A percentile compares a stretch with the other conserved stretches of the same genome.
These are phyloP conservation scores for Calephelis nemesis DNA, from an alignment of 1,140 invertebrate species.

Conservation along the genomic window DNA sequence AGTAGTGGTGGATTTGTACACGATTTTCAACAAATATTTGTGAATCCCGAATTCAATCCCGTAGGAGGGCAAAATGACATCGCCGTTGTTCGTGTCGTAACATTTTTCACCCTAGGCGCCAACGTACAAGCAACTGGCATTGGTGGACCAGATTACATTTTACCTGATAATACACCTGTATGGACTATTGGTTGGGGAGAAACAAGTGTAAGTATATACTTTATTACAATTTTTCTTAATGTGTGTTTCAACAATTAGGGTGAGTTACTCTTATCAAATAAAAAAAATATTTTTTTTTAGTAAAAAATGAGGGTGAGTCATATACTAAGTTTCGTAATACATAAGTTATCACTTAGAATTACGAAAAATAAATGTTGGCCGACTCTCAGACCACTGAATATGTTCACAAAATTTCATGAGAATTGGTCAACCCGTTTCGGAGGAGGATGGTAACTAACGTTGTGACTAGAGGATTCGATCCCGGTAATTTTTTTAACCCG, in stretches of 20 bases:
- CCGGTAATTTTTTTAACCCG: no score
- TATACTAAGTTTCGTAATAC: no score
- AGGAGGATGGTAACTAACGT: no score
- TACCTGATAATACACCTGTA: constrained; percentile 26
- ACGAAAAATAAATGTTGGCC: no score
- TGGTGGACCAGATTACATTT: constrained; percentile 19
- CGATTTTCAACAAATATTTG: neutral
- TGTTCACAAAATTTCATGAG: no score
- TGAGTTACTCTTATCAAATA: no score
- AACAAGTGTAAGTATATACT: constrained; percentile 19
- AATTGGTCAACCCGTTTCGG: no score
- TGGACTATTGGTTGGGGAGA: constrained; percentile 30
- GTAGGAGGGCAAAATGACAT: constrained; percentile 20
- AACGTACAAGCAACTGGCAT: constrained; percentile 26
- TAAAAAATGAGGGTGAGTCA: no score
- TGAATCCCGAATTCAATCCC: constrained; percentile 24
- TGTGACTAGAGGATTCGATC: no score
- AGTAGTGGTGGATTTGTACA: constrained; percentile 29
- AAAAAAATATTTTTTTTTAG: no score
- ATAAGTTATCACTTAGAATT: no score
- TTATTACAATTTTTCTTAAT: neutral
- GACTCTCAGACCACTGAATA: no score
- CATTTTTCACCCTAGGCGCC: constrained; percentile 6
- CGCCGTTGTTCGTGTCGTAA: constrained; percentile 18
- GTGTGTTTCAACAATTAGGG: neutral